Base-by-base conservation (phyloP, 2,888 invertebrate species). In the Nymphalis c-album region DNA sequence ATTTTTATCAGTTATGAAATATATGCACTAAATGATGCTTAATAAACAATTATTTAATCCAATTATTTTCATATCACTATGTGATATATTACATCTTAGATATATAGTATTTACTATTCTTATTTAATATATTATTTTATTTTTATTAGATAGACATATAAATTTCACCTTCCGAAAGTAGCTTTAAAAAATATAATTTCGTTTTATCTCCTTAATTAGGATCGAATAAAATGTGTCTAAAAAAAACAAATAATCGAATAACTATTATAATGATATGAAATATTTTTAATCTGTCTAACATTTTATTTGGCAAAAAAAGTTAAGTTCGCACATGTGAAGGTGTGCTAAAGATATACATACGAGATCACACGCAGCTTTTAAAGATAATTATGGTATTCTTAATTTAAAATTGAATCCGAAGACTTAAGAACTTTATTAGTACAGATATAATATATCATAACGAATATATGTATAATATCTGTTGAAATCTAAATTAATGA, bases 1-100 rank as follows among this genome's bases (percentile, higher is more conserved):
- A 57, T 57, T 57, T 57, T 57, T 57, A 57, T 57, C 57, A 57
- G 35, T 55, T n/a, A 2, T 17, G 55, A 35, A 35, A 17, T 35
- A 57, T 57, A 55, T 16, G 8, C 17, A 6, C 22, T 51, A 17
- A 53, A 26, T 26, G 53, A 53, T 53, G 16, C 31, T 53, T 26
- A 17, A 31, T 17, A 53, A 26, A 53, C 16, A n/a, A n/a, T n/a
- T n/a, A n/a, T n/a, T 7, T 16, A 7, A 31, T 7, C 2, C 17
- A 26, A 16, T 0, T 53, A 16, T 16, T 26, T 5, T 22, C 5
- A 26, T 26, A 26, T 26, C 3, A 26, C 4, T 26, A 26, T 26
- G 3, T 26, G 26, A 26, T 3, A 26, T 26, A 5, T 26, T 17
- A 47, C 16, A 47, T 6, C 1, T 47, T 1, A 26, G 4, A 8